Base-by-base conservation (phyloP, 2,888 invertebrate genomes). In the Linnaemya tessellans region DNA sequence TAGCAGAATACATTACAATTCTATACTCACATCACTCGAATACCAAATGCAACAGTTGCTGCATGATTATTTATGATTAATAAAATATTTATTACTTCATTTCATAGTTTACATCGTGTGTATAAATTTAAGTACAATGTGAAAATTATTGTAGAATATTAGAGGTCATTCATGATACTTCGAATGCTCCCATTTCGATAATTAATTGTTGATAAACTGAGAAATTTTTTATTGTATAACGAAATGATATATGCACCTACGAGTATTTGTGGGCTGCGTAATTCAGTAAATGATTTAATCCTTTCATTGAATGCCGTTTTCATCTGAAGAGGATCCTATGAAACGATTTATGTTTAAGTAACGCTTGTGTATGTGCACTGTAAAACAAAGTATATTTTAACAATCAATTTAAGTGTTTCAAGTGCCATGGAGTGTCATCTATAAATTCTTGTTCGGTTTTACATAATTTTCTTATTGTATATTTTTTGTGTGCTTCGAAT, bases 391-490 rank as follows among this genome's bases (percentile, higher is more conserved):
- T 35, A 25, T n/a, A 41, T 51, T 25, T 54, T 64, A 65, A 65
- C 20, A 75, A 65, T 65, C 35, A 56, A 60, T 74, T 65, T 30
- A 54, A 68, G 18, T 78, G 58, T 13, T 67, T 58, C 49, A 25
- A 60, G 43, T 64, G 15, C 20, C 51, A 46, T 49, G 58, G 51
- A 49, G 60, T 62, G 41, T 22, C 30, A 70, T 22, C 70, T 68
- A 68, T n/a, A 67, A 80, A 84, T 70, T 78, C 43, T 78, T 79
- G 11, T 84, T 41, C 56, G 64, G 46, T 84, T 75, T 71, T 54
- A 51, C 73, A 75, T 62, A 81, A 62, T 81, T 78, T 22, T 60
- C 15, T 35, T 70, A 65, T n/a, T 25, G 20, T 30, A 30, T 30
- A 30, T 65, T 22, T 62, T 41, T 71, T 25, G n/a, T 58, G 20